Conservation (phyloP, 2,113 vertebrate genomes). For the Eurypyga helias region DNA sequence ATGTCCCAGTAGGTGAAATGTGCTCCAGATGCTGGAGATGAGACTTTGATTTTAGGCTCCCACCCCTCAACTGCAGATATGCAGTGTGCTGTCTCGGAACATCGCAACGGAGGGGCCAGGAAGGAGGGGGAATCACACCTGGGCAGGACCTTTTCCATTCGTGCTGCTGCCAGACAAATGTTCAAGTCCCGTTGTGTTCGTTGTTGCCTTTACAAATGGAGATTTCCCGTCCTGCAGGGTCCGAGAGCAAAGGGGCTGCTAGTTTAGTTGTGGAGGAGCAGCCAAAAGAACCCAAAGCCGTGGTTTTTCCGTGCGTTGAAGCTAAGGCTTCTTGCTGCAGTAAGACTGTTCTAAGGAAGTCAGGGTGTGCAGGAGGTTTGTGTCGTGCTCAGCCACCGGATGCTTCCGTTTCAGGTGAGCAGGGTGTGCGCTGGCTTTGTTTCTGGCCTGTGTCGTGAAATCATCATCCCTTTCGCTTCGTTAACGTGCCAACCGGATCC, state of each 20-base stretch:
- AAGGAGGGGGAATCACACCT: too few relatives aligned
- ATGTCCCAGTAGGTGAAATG: background rate
- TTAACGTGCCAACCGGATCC: accelerated
- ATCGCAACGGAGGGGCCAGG: accelerated
- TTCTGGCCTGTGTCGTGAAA: background rate
- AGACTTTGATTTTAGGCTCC: background rate
- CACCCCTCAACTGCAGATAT: background rate
- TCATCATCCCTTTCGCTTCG: background rate
- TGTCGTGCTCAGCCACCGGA: background rate
- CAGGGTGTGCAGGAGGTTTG: accelerated
- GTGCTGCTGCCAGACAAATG: background rate
- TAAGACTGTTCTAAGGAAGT: background rate
- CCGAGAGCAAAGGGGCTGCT: background rate
- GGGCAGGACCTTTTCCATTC: background rate
- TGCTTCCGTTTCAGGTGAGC: background rate
- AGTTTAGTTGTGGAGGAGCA: background rate
- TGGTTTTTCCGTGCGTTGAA: accelerated
- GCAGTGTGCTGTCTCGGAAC: background rate
- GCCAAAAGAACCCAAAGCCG: too few relatives aligned
- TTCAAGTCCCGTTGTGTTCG: background rate
- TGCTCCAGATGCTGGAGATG: background rate
- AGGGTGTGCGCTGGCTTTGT: background rate
- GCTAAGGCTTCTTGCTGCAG: background rate
- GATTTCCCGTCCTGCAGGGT: accelerated
- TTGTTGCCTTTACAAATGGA: too few relatives aligned